Conservation (phyloP, 2,888 invertebrate genomes). For the Spicauda simplicius region DNA sequence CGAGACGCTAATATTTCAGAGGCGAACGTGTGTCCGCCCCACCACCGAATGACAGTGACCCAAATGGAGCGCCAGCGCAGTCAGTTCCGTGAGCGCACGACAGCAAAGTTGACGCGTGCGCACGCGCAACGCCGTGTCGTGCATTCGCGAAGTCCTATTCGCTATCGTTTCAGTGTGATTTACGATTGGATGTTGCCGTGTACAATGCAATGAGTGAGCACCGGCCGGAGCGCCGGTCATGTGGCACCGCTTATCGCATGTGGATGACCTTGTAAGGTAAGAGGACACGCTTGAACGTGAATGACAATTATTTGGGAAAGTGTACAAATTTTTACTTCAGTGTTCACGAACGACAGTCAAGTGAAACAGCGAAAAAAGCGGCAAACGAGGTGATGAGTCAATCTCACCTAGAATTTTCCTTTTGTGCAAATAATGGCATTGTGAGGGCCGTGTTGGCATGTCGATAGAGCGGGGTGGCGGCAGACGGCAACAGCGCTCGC, state of each 20-base stretch:
- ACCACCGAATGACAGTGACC: constrained; percentile 82
- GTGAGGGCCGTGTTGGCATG: constrained; percentile 60
- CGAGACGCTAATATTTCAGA: constrained; percentile 81
- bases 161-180: constrained; percentile 71
- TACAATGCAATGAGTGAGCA: constrained; percentile 72
- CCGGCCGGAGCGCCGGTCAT: constrained; percentile 56
- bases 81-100: constrained; percentile 81
- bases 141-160: constrained; percentile 52
- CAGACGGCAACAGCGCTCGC: constrained; percentile 47
- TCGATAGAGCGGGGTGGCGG: constrained; percentile 49
- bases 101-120: constrained; percentile 56
- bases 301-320: constrained; percentile 49
- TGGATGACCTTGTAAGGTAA: constrained; percentile 67
- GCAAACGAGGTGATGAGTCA: constrained; percentile 72
- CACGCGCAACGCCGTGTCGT: constrained; percentile 47
- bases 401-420: constrained; percentile 80
- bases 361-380: constrained; percentile 51
- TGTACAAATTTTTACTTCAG: constrained; percentile 41
- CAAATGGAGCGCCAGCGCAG: constrained; percentile 82
- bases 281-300: constrained; percentile 52
- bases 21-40: constrained; percentile 76
- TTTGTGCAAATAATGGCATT: constrained; percentile 68
- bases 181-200: constrained; percentile 74
- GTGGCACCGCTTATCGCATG: constrained; percentile 51
- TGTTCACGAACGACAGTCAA: constrained; percentile 48